Evolutionary conservation across 92 coral and sea anemone species (phyloP).

Genomic region (Chrysogorgia sp.): DNA sequence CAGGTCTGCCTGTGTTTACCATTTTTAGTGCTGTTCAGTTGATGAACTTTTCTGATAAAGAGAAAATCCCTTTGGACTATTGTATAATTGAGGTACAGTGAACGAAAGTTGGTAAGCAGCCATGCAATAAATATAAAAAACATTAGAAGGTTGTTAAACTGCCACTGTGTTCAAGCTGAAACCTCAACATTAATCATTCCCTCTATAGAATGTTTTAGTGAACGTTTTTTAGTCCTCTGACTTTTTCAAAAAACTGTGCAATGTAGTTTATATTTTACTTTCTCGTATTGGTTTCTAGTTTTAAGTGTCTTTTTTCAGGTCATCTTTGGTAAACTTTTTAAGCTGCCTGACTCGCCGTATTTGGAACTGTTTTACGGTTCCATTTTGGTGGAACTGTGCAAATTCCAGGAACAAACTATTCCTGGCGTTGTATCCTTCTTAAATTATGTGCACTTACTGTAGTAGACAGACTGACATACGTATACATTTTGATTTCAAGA

Average conservation of each 20-base stretch:
- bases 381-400: conserved; percentile 90
- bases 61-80: conserved; percentile 89
- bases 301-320: conserved; percentile 64
- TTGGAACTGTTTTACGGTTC: conserved; percentile 80
- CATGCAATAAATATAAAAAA: no score
- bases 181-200: neutral
- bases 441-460: no score
- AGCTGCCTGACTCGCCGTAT: conserved; percentile 79
- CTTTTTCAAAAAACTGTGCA: neutral
- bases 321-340: conserved; percentile 81
- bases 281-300: neutral
- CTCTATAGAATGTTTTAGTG: neutral
- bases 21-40: conserved; percentile 80
- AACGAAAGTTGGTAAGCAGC: neutral
- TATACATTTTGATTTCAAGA: no score
- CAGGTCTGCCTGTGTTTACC: neutral
- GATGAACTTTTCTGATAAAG: conserved; percentile 74
- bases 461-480: no score
- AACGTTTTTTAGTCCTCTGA: neutral
- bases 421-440: conserved; percentile 98
- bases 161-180: no score
- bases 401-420: conserved; percentile 73
- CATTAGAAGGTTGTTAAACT: no score
- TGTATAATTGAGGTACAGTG: conserved; percentile 83
- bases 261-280: neutral